Percentiles rank a stretch among this genome's conserved stretches.
phyloP scores from a whole-genome alignment of 2,113 vertebrate species.

The Dicaeum eximium region DNA sequence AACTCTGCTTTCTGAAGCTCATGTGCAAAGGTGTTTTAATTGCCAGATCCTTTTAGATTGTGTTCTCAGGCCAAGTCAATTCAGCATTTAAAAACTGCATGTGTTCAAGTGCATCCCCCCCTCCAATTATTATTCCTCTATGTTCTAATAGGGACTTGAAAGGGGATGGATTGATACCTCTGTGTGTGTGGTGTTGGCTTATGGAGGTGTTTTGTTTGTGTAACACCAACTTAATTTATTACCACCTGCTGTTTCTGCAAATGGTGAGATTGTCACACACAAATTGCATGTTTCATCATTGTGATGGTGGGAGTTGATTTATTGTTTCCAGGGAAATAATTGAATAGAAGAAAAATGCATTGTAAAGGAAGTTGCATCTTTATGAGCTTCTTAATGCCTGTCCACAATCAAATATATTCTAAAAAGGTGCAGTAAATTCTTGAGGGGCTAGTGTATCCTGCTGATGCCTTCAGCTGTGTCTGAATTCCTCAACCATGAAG shows the following conservation, averaged over 20 bases:
- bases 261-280: not conserved
- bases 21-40: not conserved
- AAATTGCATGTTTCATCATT: not conserved
- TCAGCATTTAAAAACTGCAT: not conserved
- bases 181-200: not conserved
- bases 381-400: not conserved
- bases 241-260: not conserved
- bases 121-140: not conserved
- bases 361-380: not conserved
- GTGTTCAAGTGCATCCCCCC: not conserved
- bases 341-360: not conserved
- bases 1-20: not conserved
- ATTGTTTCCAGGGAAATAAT: not conserved
- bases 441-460: not conserved
- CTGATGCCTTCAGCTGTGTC: not conserved
- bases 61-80: not conserved
- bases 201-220: not conserved
- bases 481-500: not conserved
- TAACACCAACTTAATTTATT: conserved; percentile 17
- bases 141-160: not conserved
- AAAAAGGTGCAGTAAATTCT: not conserved
- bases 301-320: not conserved
- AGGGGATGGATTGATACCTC: not conserved
- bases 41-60: not conserved
- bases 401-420: not conserved